Evolutionary conservation across 1,140 invertebrate genomes (phyloP), one percentile per base, ranked within the genome.

Genomic region (Drosophila eugracilis): DNA sequence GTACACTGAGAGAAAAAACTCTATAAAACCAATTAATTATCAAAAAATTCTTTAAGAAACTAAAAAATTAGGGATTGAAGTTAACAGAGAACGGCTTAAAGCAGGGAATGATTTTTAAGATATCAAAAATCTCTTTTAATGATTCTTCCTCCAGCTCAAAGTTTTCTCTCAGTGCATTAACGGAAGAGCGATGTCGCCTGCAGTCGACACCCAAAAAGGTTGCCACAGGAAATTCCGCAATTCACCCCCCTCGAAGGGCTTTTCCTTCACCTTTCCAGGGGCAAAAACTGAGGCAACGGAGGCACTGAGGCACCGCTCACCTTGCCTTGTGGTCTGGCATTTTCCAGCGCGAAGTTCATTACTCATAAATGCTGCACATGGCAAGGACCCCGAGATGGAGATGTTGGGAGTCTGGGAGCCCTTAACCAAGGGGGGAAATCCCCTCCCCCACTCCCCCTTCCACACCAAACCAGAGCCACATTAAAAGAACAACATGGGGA

Each of bases 361-460:
- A 86, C 83, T 86, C 83, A 86, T 86, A 86, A 86, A 86, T 86
- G 77, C 74, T 81, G 77, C 81, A 86, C 81, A 88, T 86, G 81
- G 83, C 81, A 78, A 53, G 42, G 24, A 41, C 42, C 26, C 45
- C 36, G 34, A 70, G 30, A 32, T 73, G 47, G 55, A 72, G 63
- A 66, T 47, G 59, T 45, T 17, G 45, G 60, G 42, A 65, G 44
- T 26, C 59, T 41, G 57, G 14, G 24, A 5, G 14, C 14, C 58
- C 14, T 28, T 32, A 24, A 24, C 39, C 5, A 12, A 32, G 24
- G 26, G 37, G 37, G 42, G 44, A 24, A 10, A 4, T 4, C 24
- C 44, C 12, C 41, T 4, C 32, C 15, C 44, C 55, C 14, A 30
- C 14, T 10, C n/a, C n/a, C n/a, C n/a, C n/a, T n/a, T n/a, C n/a